These are phyloP conservation scores for Philereme transversata DNA, from an alignment of 2,888 invertebrate genomes.

Conservation along the genomic window DNA sequence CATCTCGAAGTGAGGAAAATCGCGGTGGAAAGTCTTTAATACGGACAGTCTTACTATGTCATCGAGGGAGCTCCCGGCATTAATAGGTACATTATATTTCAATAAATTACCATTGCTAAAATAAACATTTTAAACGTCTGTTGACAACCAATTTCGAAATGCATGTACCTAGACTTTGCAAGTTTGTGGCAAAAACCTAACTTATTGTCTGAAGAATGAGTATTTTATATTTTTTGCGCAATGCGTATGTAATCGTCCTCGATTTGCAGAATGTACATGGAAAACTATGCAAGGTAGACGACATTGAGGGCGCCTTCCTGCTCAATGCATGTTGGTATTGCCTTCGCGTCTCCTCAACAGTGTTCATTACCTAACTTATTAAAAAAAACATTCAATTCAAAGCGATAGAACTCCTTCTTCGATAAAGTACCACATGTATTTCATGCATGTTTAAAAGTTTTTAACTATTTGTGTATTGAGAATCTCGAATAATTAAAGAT, in stretches of 20 bases:
- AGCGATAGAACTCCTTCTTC: no score
- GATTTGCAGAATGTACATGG: slow-evolving; percentile 48
- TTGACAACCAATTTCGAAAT: slow-evolving; percentile 12
- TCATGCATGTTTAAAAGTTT: no score
- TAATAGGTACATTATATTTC: slow-evolving; percentile 45
- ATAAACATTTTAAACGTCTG: slow-evolving; percentile 17
- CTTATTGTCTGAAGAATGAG: slow-evolving; percentile 8
- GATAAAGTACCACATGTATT: no score
- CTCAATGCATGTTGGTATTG: slow-evolving; percentile 34
- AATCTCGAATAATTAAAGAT: no score
- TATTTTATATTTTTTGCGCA: slow-evolving; percentile 22
- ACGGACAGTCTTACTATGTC: slow-evolving; percentile 43
- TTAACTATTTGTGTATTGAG: no score
- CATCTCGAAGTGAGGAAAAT: no score
- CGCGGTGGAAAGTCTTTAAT: no score
- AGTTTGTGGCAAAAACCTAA: slow-evolving; percentile 13
- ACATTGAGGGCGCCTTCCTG: slow-evolving; percentile 59
- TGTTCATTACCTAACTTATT: slow-evolving; percentile 27
- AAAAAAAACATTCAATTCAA: not conserved
- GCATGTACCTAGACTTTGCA: slow-evolving; percentile 1
- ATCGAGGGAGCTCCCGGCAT: slow-evolving; percentile 35
- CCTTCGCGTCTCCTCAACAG: slow-evolving; percentile 42
- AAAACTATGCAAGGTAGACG: slow-evolving; percentile 55
- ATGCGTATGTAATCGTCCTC: slow-evolving; percentile 42
- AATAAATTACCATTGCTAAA: slow-evolving; percentile 26